phyloP scores from a whole-genome alignment of 2,888 invertebrate species.

The Periphyllus acericola region DNA sequence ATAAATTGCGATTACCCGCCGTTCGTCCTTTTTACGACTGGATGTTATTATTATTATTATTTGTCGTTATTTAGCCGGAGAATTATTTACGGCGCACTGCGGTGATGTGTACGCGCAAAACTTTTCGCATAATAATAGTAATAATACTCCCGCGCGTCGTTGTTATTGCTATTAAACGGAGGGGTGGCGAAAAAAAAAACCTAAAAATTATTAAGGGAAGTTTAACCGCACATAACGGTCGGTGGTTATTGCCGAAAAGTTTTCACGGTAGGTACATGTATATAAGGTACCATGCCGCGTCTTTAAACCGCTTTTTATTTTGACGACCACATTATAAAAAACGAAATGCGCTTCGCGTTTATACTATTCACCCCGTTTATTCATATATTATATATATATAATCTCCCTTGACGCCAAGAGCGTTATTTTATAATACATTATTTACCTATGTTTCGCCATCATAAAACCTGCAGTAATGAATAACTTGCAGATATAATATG shows the following conservation, averaged over 20 bases:
- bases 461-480: no score
- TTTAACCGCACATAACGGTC: not conserved
- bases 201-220: constrained; percentile 4
- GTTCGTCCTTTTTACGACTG: constrained; percentile 38
- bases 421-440: not conserved
- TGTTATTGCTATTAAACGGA: not conserved
- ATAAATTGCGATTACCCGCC: no score
- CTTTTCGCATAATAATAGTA: constrained; percentile 59
- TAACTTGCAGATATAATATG: no score
- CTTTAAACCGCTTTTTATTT: constrained; percentile 41
- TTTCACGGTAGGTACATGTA: constrained; percentile 15
- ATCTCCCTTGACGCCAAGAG: not conserved
- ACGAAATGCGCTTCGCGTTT: not conserved
- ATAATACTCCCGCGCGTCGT: not conserved
- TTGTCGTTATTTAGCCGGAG: constrained; percentile 45
- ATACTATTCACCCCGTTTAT: constrained; percentile 18
- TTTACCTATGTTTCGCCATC: not conserved
- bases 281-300: constrained; percentile 18
- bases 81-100: constrained; percentile 48
- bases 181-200: not conserved
- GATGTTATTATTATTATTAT: constrained; percentile 43
- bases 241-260: constrained; percentile 22
- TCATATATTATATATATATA: not conserved
- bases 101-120: constrained; percentile 11
- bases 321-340: constrained; percentile 43